Conservation (phyloP, 2,797 vertebrate genomes). For the Leucoraja ocellata region DNA sequence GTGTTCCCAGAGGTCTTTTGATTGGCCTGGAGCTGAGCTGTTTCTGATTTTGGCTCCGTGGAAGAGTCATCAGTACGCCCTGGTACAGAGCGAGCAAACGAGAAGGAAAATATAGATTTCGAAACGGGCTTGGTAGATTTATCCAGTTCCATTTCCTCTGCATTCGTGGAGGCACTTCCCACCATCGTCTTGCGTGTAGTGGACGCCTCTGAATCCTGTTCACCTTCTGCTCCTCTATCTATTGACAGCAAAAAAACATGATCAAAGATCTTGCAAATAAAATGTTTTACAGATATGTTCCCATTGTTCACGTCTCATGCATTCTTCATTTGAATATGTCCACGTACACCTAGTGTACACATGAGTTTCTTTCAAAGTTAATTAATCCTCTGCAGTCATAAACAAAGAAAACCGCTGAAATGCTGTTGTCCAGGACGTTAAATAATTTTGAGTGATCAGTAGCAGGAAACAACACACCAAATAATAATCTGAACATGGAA, state of each 20-base stretch:
- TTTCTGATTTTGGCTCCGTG: slow-evolving; percentile 43
- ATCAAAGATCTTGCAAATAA: slow-evolving; percentile 25
- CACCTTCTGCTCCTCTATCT: slow-evolving; percentile 47
- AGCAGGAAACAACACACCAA: background rate
- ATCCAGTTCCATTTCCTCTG: slow-evolving; percentile 50
- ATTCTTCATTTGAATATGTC: slow-evolving; percentile 28
- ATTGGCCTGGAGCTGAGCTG: slow-evolving; percentile 46
- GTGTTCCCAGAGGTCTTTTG: slow-evolving; percentile 40
- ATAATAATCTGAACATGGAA: background rate
- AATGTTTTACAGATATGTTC: background rate
- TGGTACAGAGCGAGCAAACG: slow-evolving; percentile 58
- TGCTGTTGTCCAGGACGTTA: background rate
- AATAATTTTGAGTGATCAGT: background rate
- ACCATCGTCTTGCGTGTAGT: slow-evolving; percentile 52
- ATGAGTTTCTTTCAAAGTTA: background rate
- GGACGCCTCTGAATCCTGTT: slow-evolving; percentile 51
- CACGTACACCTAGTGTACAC: background rate
- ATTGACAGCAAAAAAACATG: slow-evolving; percentile 44
- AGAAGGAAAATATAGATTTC: slow-evolving; percentile 52
- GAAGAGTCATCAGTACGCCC: slow-evolving; percentile 52
- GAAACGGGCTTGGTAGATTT: slow-evolving; percentile 56
- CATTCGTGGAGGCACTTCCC: slow-evolving; percentile 43
- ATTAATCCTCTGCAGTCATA: background rate
- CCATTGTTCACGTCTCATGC: background rate
- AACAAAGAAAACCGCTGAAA: background rate